phyloP scores from a whole-genome alignment of 2,113 vertebrate genomes.

The Aspidoscelis tigris region DNA sequence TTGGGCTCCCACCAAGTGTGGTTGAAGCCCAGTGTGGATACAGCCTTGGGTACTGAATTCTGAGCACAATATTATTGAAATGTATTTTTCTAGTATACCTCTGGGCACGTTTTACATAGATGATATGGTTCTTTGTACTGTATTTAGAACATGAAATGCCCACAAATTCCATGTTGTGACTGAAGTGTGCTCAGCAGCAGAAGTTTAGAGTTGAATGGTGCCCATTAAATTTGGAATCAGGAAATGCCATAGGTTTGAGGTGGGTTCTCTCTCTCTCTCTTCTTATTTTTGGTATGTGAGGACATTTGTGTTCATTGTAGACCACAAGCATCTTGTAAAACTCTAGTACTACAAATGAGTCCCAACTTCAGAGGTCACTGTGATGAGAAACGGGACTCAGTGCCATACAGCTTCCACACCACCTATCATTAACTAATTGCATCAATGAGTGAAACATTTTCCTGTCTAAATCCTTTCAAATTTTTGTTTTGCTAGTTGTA shows the following conservation, averaged over 20 bases:
- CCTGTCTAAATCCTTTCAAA: slow-evolving; percentile 12
- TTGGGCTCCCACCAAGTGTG: too few relatives aligned
- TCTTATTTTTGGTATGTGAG: background rate
- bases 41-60: background rate
- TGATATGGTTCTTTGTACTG: background rate
- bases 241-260: slow-evolving; percentile 28
- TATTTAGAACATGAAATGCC: slow-evolving; percentile 43
- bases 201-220: background rate
- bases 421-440: background rate
- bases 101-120: background rate
- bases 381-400: rapidly evolving
- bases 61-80: background rate
- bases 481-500: background rate
- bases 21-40: too few relatives aligned
- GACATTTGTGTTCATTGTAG: background rate
- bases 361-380: slow-evolving; percentile 22
- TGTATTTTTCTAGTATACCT: slow-evolving; percentile 5
- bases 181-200: slow-evolving; percentile 32
- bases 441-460: background rate
- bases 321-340: slow-evolving; percentile 21
- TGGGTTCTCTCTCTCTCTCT: background rate
- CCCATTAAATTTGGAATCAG: background rate
- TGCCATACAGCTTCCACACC: background rate
- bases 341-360: background rate
- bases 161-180: slow-evolving; percentile 38